Conservation (phyloP, 2,113 vertebrate genomes). For the Apodemus speciosus region DNA sequence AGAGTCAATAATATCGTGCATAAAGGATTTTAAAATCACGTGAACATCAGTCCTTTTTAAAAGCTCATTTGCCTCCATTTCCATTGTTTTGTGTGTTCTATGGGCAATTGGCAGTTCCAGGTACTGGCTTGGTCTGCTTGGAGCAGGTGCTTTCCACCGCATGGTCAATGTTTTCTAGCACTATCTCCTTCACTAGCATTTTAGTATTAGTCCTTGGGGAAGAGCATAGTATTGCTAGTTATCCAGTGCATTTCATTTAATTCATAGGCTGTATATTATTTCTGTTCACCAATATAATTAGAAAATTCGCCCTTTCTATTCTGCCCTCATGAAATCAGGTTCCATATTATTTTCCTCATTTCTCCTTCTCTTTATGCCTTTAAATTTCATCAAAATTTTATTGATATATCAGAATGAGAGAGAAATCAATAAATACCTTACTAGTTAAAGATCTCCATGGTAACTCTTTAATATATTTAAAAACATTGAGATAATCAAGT, state of each 20-base stretch:
- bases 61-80: constrained; percentile 39
- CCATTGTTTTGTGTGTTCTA: not conserved
- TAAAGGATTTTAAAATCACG: constrained; percentile 54
- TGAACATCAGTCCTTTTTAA: constrained; percentile 35
- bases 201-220: not conserved
- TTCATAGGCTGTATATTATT: not conserved
- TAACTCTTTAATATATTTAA: constrained; percentile 12
- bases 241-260: constrained; percentile 8
- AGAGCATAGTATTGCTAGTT: not conserved
- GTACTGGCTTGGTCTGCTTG: not conserved
- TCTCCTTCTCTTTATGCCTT: not conserved
- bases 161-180: not conserved
- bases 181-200: not conserved
- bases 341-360: not conserved
- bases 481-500: constrained; percentile 23
- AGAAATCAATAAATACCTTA: not conserved
- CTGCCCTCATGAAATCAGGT: constrained; percentile 2
- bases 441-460: not conserved
- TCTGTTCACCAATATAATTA: constrained; percentile 35
- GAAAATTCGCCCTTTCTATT: not conserved
- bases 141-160: not conserved
- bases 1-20: not conserved
- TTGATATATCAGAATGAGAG: constrained; percentile 36
- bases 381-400: constrained; percentile 14
- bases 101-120: constrained; percentile 45